A percentile compares a stretch with the other conserved stretches of the same genome.
These are phyloP conservation scores for Enteromius treurensis DNA, from an alignment of 2,797 vertebrate genomes.

Conservation along the genomic window DNA sequence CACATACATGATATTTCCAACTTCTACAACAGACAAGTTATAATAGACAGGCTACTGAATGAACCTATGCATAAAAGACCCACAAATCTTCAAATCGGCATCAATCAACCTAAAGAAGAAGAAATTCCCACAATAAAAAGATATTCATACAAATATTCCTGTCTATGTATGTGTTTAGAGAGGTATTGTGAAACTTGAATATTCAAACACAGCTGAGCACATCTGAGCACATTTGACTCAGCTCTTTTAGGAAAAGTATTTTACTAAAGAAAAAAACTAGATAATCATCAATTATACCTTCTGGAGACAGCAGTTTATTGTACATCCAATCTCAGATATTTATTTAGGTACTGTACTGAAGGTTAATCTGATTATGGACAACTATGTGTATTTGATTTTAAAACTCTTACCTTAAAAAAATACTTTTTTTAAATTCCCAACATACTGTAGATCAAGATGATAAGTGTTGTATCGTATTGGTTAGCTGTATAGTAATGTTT, in stretches of 20 bases:
- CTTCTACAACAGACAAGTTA: background rate
- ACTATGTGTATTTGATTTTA: background rate
- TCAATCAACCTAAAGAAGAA: conserved; percentile 64
- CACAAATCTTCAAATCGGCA: conserved; percentile 46
- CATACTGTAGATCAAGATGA: background rate
- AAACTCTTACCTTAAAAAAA: background rate
- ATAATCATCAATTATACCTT: background rate
- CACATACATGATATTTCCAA: background rate
- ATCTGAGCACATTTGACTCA: background rate
- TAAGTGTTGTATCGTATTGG: background rate
- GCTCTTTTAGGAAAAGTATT: background rate
- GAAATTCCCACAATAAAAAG: background rate
- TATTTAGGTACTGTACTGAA: background rate
- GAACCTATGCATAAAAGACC: conserved; percentile 4
- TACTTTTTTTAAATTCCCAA: background rate
- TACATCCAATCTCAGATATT: background rate
- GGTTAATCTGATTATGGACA: background rate
- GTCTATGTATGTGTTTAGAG: background rate
- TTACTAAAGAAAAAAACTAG: background rate
- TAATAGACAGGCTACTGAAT: background rate
- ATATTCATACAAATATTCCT: background rate
- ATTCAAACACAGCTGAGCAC: background rate
- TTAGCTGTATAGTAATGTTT: background rate
- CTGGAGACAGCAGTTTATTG: background rate
- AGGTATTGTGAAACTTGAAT: background rate